Conservation (phyloP, 2,113 vertebrate species). For the Gadus chalcogrammus region DNA sequence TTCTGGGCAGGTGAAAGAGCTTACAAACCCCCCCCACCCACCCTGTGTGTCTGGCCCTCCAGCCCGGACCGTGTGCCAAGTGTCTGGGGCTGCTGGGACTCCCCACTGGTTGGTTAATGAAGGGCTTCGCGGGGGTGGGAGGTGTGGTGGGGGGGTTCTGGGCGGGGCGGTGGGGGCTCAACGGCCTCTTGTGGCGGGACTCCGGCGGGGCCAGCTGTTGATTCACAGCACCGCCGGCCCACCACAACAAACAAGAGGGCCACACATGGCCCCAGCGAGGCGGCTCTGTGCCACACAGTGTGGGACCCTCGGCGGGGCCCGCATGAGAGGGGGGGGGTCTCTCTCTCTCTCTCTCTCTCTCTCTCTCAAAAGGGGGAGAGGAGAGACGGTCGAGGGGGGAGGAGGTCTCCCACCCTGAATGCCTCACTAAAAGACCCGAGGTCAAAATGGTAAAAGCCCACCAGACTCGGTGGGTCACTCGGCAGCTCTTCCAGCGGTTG, state of each 20-base stretch:
- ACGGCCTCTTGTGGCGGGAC: slow-evolving; percentile 51
- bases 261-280: slow-evolving; percentile 56
- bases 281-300: slow-evolving; percentile 31
- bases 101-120: slow-evolving; percentile 73
- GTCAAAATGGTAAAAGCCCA: background rate
- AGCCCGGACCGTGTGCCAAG: slow-evolving; percentile 73
- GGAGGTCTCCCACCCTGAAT: background rate
- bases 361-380: background rate
- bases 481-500: slow-evolving; percentile 12
- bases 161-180: slow-evolving; percentile 36
- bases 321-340: background rate
- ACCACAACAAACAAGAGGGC: slow-evolving; percentile 67
- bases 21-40: slow-evolving; percentile 55
- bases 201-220: slow-evolving; percentile 61
- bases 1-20: slow-evolving; percentile 76
- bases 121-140: slow-evolving; percentile 59
- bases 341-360: slow-evolving; percentile 53
- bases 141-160: background rate
- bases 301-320: slow-evolving; percentile 41
- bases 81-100: slow-evolving; percentile 66
- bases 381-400: background rate
- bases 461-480: background rate
- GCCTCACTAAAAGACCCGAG: background rate
- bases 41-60: slow-evolving; percentile 67
- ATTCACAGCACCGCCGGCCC: slow-evolving; percentile 64